Evolutionary conservation across 2,888 invertebrate genomes (phyloP), one percentile per base, ranked within the genome.

Genomic region (Noctua janthe): DNA sequence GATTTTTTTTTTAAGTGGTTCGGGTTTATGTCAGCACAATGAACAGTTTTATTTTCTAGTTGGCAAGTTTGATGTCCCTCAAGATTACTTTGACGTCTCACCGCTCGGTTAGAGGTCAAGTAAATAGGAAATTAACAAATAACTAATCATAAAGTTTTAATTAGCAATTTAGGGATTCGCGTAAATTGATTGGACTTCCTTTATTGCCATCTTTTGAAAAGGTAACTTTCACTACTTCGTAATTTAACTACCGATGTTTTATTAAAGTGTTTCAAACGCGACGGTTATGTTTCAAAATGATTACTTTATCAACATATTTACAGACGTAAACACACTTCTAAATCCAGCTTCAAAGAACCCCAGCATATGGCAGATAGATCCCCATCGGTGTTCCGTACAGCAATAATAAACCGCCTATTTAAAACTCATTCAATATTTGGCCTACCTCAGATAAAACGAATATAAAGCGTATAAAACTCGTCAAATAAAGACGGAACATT

Each of bases 341-440:
- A 83, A 85, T 83, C 10, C 43, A 74, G 67, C 85, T 87, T 85
- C 85, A 85, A 85, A 87, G 85, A 79, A 59, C 80, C 64, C 74
- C 71, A 83, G n/a, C 87, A 87, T 87, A 76, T 85, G 85, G 87
- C 69, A 86, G 78, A 82, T 82, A 86, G 82, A 84, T 86, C 83
- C 29, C 66, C 70, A 86, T 86, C 86, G 71, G 77, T 59, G 78
- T 64, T 79, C 67, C 49, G 74, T 66, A 39, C 49, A 74, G 71
- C 73, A 85, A 85, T 86, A 84, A 84, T 83, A 85, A 85, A 85
- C 85, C 15, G 47, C 47, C 64, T 87, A 87, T 83, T 79, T 71
- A 70, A 74, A 83, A 71, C 79, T 29, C 39, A 49, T 76, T 69
- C 71, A 79, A 79, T 83, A 87, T 83, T 79, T 79, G 79, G 79